A percentile compares a stretch with the other conserved stretches of the same genome.
Evolutionary conservation across 2,113 vertebrate species (phyloP).

Genomic region (Calidris pygmaea): DNA sequence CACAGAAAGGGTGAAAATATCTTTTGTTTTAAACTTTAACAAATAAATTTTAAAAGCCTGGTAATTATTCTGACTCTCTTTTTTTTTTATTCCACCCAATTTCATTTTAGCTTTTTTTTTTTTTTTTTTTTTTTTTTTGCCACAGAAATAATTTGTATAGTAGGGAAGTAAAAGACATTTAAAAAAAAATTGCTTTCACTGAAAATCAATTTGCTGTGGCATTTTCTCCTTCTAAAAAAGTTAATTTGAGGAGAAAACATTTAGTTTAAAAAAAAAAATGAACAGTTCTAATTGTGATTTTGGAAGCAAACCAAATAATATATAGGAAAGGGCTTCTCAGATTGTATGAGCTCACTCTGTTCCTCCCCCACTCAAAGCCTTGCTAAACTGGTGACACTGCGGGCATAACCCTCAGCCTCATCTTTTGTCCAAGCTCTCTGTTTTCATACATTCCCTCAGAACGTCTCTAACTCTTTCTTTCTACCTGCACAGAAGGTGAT

Average conservation of each 20-base stretch:
- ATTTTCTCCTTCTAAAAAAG: neutral
- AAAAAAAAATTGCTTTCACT: neutral
- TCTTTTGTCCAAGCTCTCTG: neutral
- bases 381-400: neutral
- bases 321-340: fast-evolving
- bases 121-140: neutral
- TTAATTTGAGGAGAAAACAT: neutral
- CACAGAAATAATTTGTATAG: neutral
- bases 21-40: neutral
- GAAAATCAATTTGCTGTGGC: neutral
- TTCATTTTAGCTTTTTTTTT: neutral
- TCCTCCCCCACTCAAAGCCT: neutral
- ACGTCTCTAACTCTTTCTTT: neutral
- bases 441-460: neutral
- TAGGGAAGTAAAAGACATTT: neutral
- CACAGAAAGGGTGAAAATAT: neutral
- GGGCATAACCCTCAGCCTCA: neutral
- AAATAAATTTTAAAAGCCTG: neutral
- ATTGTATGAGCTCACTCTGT: neutral
- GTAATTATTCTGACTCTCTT: neutral
- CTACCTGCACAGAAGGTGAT: neutral
- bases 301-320: neutral
- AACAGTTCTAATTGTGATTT: neutral
- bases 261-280: neutral
- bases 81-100: neutral